Base-by-base conservation (phyloP, 2,888 invertebrate genomes). In the Eristalis arbustorum region DNA sequence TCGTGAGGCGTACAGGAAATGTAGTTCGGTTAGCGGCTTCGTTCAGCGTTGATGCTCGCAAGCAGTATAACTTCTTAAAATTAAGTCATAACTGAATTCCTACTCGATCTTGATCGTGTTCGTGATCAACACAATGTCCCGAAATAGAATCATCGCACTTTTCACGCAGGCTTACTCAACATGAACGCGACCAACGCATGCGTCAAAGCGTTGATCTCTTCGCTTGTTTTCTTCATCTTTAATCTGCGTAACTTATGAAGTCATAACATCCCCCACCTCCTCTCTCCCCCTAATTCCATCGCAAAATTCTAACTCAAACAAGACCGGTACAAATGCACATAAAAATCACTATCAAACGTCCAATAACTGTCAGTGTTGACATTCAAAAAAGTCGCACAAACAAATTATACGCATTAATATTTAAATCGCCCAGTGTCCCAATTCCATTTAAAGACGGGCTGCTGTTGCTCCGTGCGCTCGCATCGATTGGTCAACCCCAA, bases 401-500 rank as follows among this genome's bases (percentile, higher is more conserved):
- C 59, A 67, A 75, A 75, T 67, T 67, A n/a, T 31, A 31, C 22
- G 22, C 57, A 75, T 75, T 75, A 40, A 40, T 37, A 66, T 75
- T 66, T 40, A 64, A 75, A 75, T 75, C n/a, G 18, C 18, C 57
- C 23, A 37, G 23, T 56, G 69, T 23, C 69, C 77, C 67, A 61
- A 57, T 62, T 76, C 59, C 62, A 62, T 25, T 62, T 31, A 34
- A 37, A 25, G 18, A 40, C 8, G 13, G n/a, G 2, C 57, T 6
- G 57, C 28, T 28, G 71, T 25, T 40, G 61, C 10, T 57, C 49
- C 8, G 18, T 8, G 18, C 18, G 31, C 69, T 31, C 69, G 28
- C 59, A 31, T 71, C 64, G 59, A 76, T 67, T 57, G 71, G 61
- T 72, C 76, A 68, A 14, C 67, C 56, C n/a, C n/a, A n/a, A n/a